Evolutionary conservation across 2,888 invertebrate species (phyloP).

Genomic region (Campopleginae sp.): DNA sequence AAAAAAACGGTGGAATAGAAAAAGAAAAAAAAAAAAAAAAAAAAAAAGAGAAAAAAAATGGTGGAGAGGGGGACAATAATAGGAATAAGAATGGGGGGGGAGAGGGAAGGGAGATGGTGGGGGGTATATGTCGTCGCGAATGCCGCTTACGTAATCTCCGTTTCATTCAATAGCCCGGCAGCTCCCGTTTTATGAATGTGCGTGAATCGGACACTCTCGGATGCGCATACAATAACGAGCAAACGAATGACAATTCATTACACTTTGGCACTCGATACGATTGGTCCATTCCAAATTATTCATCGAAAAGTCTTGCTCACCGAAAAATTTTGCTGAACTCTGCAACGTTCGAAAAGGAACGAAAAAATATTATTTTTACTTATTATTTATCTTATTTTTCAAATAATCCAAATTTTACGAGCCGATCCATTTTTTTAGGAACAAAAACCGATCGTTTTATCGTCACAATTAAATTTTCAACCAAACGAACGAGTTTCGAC

Average conservation of each 20-base stretch:
- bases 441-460: no score
- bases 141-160: constrained; percentile 62
- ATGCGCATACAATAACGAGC: constrained; percentile 34
- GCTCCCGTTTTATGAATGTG: constrained; percentile 63
- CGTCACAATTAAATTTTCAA: no score
- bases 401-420: no score
- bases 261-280: background rate
- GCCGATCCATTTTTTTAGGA: no score
- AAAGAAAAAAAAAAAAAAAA: constrained; percentile 34
- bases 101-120: constrained; percentile 41
- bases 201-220: constrained; percentile 42
- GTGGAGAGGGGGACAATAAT: constrained; percentile 45
- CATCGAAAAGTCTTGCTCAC: background rate
- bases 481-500: no score
- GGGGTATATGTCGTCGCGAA: constrained; percentile 49
- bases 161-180: constrained; percentile 64
- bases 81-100: constrained; percentile 58
- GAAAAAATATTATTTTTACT: no score
- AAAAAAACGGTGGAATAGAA: constrained; percentile 41
- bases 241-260: constrained; percentile 28
- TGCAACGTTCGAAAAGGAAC: no score
- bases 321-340: no score
- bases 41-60: constrained; percentile 21
- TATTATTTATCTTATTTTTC: no score
- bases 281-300: background rate